Evolutionary conservation across 2,113 vertebrate species (phyloP), one percentile per base, ranked within the genome.

Genomic region (Engystomops pustulosus): DNA sequence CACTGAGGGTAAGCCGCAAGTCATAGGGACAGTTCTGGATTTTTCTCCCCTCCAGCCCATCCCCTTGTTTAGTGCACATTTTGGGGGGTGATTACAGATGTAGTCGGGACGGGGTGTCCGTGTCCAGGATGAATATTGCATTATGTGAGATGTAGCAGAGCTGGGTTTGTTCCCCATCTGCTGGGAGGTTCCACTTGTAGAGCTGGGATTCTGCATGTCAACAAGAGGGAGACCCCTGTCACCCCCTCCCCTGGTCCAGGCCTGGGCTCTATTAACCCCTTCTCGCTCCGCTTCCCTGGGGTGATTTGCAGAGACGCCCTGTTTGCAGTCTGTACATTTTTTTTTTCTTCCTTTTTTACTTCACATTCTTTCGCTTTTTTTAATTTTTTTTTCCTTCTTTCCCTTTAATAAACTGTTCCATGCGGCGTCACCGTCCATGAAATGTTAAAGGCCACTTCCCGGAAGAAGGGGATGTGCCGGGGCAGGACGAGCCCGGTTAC

Each of bases 401-500:
- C 6, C 1, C 3, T 20, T 53, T 47, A 20, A 23, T 55, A 55
- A 55, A 23, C 49, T 60, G 55, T 60, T 60, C 23, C 55, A 27
- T 60, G 55, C 23, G 55, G 55, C 55, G 55, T 11, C 55, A 14
- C 55, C 23, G 8, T 60, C 55, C 55, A 27, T 60, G 4, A 60
- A 60, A 60, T 60, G 55, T 60, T 55, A 55, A 55, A 55, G 55
- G 55, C 23, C 53, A 55, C 53, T 55, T 55, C 53, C 53, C 53
- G 53, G 55, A 60, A 27, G 55, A 25, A 3, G 10, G n/a, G 47
- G 44, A 53, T 7, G 49, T 20, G 47, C 38, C 38, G 8, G 44
- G 20, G 53, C 53, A 23, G 53, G 53, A 58, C 8, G 18, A 53
- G 18, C 6, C 20, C 51, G 5, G 15, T 51, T 11, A 49, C 2